Evolutionary conservation across 2,113 vertebrate genomes (phyloP).

Genomic region (Pachycephala philippinensis): DNA sequence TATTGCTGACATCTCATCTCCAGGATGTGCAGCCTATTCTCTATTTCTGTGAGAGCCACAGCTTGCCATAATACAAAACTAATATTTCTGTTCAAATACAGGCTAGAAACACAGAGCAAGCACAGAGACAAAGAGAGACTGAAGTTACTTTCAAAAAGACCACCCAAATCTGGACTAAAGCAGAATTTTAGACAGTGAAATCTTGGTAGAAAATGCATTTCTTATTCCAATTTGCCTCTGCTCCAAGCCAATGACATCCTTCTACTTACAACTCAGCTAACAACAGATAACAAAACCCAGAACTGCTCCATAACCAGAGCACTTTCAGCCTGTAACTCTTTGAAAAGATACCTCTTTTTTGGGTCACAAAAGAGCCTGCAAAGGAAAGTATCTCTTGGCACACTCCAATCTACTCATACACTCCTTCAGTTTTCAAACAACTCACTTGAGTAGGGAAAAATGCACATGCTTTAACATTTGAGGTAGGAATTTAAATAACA

Average conservation of each 20-base stretch:
- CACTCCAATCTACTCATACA: neutral
- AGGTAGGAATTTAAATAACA: neutral
- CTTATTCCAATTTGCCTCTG: neutral
- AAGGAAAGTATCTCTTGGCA: neutral
- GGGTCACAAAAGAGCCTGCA: neutral
- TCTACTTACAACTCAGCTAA: neutral
- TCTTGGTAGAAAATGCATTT: neutral
- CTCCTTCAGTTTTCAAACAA: neutral
- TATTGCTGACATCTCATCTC: neutral
- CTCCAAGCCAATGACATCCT: neutral
- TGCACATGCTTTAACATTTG: neutral
- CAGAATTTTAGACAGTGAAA: neutral
- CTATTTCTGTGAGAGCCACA: neutral
- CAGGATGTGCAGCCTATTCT: neutral
- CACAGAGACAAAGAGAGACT: neutral
- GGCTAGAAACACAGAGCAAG: neutral
- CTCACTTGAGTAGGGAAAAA: neutral
- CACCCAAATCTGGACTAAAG: neutral
- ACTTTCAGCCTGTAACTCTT: neutral
- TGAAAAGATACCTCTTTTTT: neutral
- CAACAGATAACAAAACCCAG: neutral
- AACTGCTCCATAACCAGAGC: neutral
- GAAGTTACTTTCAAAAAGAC: neutral
- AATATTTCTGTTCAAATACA: neutral
- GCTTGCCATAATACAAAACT: neutral